Evolutionary conservation across 2,888 invertebrate species (phyloP).

Genomic region (Hylaea fasciaria): DNA sequence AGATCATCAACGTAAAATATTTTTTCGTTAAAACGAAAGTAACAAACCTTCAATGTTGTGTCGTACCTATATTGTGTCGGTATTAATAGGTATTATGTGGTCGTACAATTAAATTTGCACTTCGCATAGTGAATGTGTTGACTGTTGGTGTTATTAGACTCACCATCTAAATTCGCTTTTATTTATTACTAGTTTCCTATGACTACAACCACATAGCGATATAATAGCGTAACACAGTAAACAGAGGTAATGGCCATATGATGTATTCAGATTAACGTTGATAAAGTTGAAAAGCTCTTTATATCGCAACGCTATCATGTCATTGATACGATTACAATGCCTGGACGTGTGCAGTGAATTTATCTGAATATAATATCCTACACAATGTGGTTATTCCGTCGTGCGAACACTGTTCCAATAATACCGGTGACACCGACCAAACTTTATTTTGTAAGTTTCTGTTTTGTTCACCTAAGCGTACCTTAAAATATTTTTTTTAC

Average conservation of each 20-base stretch:
- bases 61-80: no score
- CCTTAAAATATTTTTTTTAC: no score
- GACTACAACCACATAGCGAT: slow-evolving; percentile 28
- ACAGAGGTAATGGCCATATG: slow-evolving; percentile 63
- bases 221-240: slow-evolving; percentile 52
- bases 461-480: background rate
- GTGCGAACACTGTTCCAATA: slow-evolving; percentile 63
- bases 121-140: no score
- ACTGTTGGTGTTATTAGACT: no score
- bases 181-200: background rate
- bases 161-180: no score
- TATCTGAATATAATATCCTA: slow-evolving; percentile 15
- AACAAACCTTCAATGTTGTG: no score
- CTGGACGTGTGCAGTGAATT: slow-evolving; percentile 33
- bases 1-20: no score
- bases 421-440: slow-evolving; percentile 53
- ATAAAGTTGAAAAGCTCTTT: slow-evolving; percentile 46
- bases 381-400: slow-evolving; percentile 69
- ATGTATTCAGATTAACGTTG: slow-evolving; percentile 57
- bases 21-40: no score
- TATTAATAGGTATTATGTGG: no score
- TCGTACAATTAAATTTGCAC: no score
- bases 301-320: slow-evolving; percentile 30
- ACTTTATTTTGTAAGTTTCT: slow-evolving; percentile 55
- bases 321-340: slow-evolving; percentile 33